Evolutionary conservation across 2,888 invertebrate genomes (phyloP), one percentile per base, ranked within the genome.

Genomic region (Melanostoma mellinum): DNA sequence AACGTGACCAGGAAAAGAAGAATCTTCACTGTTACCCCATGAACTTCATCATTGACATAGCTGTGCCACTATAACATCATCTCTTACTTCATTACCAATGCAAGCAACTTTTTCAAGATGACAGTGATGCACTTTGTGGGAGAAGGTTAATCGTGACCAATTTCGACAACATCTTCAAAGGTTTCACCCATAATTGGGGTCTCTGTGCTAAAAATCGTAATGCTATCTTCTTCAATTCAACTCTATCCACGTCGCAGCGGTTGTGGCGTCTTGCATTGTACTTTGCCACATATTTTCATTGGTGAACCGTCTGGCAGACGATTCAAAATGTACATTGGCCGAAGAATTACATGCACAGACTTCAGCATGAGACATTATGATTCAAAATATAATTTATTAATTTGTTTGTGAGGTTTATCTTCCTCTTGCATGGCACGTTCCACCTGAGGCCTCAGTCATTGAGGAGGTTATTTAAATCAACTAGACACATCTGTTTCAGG

Each of bases 111-210:
- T 60, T 58, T 52, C 52, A 40, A 63, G 20, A 56, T 40, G 40
- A 44, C 71, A 55, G 38, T 33, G 9, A 46, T 36, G 32, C 52
- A 38, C 55, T 32, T 60, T 35, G 8, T 42, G 40, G 52, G 10
- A 55, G 78, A 73, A 73, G 78, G 73, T 73, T 73, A 67, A 46
- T 78, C 78, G 78, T 78, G 78, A 78, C 78, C 67, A 78, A 78
- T 78, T 78, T 73, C 53, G 30, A 4, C 44, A 58, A 55, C 73
- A 30, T 53, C 56, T 58, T 52, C 72, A 72, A 50, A 52, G 72
- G 56, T 77, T 38, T 65, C 71, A 58, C 30, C 44, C 65, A 52
- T 65, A 72, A 77, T 77, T 77, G 76, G 38, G 65, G 65, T 65
- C 65, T 44, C 5, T 40, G 58, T 8, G 42, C 35, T 77, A 44